These are phyloP conservation scores for Hipparchia semele DNA, from an alignment of 2,888 invertebrate genomes.

Conservation along the genomic window DNA sequence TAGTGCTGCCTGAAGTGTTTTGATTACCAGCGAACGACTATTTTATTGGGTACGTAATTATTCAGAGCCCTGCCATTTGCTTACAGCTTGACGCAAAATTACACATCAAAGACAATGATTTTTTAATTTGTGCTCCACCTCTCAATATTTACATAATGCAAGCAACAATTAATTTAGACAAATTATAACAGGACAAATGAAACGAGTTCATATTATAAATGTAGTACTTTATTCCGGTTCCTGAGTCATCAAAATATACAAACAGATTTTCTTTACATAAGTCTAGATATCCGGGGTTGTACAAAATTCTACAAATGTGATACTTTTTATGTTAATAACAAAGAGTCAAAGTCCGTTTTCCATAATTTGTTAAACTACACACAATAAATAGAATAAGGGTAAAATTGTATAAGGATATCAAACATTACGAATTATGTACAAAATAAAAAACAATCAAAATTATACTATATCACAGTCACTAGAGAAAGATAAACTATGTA, in stretches of 20 bases:
- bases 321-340: slow-evolving; percentile 11
- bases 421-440: slow-evolving; percentile 77
- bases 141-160: background rate
- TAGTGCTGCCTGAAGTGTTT: slow-evolving; percentile 60
- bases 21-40: slow-evolving; percentile 62
- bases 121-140: background rate
- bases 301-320: slow-evolving; percentile 55
- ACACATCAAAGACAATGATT: background rate
- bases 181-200: slow-evolving; percentile 38
- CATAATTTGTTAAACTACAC: slow-evolving; percentile 53
- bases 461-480: slow-evolving; percentile 83
- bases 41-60: slow-evolving; percentile 57
- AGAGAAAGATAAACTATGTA: slow-evolving; percentile 67
- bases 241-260: slow-evolving; percentile 60
- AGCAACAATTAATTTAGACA: background rate
- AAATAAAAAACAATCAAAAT: slow-evolving; percentile 70
- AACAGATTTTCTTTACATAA: slow-evolving; percentile 47
- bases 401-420: slow-evolving; percentile 82
- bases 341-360: slow-evolving; percentile 17
- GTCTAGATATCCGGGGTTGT: slow-evolving; percentile 27
- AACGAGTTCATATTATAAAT: slow-evolving; percentile 52
- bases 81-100: slow-evolving; percentile 21
- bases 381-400: slow-evolving; percentile 68
- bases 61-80: slow-evolving; percentile 22
- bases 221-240: slow-evolving; percentile 63